phyloP scores from a whole-genome alignment of 92 coral and sea anemone species.

The Bergia puertoricense region DNA sequence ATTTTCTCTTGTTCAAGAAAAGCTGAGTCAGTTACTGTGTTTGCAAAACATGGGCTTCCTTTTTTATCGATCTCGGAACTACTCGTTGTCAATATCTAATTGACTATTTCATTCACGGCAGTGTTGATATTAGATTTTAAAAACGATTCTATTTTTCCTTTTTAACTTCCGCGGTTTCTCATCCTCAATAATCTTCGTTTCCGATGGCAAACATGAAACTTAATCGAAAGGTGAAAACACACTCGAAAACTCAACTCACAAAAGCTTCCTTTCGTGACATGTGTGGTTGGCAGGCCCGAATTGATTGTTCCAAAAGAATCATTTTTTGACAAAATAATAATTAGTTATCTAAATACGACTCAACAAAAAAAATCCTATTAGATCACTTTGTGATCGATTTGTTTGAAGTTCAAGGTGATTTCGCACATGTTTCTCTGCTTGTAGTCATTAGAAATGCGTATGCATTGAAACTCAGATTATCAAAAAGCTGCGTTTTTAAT shows the following conservation, averaged over 20 bases:
- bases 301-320: neutral
- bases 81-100: neutral
- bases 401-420: neutral
- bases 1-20: neutral
- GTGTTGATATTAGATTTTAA: neutral
- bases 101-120: neutral
- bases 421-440: neutral
- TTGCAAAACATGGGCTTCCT: neutral
- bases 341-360: slow-evolving; percentile 11
- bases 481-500: neutral
- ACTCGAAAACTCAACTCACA: neutral
- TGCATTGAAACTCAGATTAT: neutral
- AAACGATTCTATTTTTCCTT: neutral
- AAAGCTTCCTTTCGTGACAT: slow-evolving; percentile 5
- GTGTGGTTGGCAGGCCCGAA: neutral
- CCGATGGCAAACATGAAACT: neutral
- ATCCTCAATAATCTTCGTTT: neutral
- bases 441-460: neutral
- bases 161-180: neutral
- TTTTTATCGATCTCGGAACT: neutral
- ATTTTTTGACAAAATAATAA: slow-evolving; percentile 1
- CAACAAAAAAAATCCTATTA: neutral
- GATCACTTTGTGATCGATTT: neutral
- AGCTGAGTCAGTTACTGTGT: neutral
- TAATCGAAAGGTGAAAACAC: neutral